Conservation (phyloP, 2,888 invertebrate species). For the Altica lythri region DNA sequence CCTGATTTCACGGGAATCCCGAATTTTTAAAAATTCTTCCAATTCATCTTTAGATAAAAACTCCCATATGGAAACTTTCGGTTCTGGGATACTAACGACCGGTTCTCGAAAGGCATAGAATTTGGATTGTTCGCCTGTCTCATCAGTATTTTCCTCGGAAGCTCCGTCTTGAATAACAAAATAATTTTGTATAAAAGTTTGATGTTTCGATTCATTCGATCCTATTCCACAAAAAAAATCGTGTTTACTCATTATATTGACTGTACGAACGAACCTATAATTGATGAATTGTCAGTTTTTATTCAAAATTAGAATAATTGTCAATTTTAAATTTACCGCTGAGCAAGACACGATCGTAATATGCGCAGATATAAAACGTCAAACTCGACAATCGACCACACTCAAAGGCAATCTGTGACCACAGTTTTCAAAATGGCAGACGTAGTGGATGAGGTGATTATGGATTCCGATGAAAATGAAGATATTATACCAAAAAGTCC, state of each 20-base stretch:
- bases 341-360: neutral
- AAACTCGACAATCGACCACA: slow-evolving; percentile 15
- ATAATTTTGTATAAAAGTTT: slow-evolving; percentile 29
- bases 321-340: slow-evolving; percentile 1
- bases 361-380: slow-evolving; percentile 8
- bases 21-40: slow-evolving; percentile 39
- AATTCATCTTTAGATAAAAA: slow-evolving; percentile 48
- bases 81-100: slow-evolving; percentile 34
- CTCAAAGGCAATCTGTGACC: no score
- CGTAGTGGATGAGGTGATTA: slow-evolving; percentile 50
- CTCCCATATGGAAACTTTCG: slow-evolving; percentile 47
- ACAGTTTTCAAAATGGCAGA: slow-evolving; percentile 50
- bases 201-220: slow-evolving; percentile 22
- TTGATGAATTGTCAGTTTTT: no score
- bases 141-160: neutral
- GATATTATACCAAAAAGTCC: slow-evolving; percentile 53
- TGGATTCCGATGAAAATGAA: slow-evolving; percentile 51
- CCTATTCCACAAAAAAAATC: slow-evolving; percentile 14
- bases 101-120: slow-evolving; percentile 40
- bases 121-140: slow-evolving; percentile 13
- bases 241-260: slow-evolving; percentile 1
- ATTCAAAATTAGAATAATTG: neutral
- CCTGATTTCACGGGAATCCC: slow-evolving; percentile 40
- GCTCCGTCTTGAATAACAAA: slow-evolving; percentile 16
- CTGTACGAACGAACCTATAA: neutral